A percentile compares a stretch with the other conserved stretches of the same genome.
phyloP scores from a whole-genome alignment of 92 coral and sea anemone genomes.

The Parazoanthus darwini region DNA sequence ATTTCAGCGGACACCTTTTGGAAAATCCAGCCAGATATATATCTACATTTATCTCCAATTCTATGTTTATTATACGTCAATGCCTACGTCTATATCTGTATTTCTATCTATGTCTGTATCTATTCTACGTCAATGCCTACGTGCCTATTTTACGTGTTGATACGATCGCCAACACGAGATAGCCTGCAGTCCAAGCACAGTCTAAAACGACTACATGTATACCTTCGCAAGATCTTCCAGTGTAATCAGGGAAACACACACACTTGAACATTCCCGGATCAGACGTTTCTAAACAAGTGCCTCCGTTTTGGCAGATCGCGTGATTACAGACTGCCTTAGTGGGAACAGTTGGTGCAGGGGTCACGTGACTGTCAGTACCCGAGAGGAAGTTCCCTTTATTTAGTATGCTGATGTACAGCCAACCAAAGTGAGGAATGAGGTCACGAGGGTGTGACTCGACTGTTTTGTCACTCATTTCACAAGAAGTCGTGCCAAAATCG shows the following conservation, averaged over 20 bases:
- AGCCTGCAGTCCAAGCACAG: too few species aligned
- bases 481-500: neutral
- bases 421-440: neutral
- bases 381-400: neutral
- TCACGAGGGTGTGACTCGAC: neutral
- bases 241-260: neutral
- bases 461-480: slow-evolving; percentile 23
- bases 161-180: too few species aligned
- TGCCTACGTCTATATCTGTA: too few species aligned
- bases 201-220: too few species aligned
- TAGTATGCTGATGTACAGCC: neutral
- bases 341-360: neutral
- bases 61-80: too few species aligned
- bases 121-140: too few species aligned
- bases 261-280: neutral
- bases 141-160: too few species aligned
- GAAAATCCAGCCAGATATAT: too few species aligned
- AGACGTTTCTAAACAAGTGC: slow-evolving; percentile 11
- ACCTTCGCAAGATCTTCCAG: slow-evolving; percentile 20
- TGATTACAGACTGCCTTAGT: slow-evolving; percentile 8
- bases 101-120: too few species aligned
- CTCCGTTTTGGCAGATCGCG: slow-evolving; percentile 26
- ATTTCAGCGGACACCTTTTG: too few species aligned
- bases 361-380: neutral
- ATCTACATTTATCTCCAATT: too few species aligned